Base-by-base conservation (phyloP, 92 coral and sea anemone species). In the Metridium senile region DNA sequence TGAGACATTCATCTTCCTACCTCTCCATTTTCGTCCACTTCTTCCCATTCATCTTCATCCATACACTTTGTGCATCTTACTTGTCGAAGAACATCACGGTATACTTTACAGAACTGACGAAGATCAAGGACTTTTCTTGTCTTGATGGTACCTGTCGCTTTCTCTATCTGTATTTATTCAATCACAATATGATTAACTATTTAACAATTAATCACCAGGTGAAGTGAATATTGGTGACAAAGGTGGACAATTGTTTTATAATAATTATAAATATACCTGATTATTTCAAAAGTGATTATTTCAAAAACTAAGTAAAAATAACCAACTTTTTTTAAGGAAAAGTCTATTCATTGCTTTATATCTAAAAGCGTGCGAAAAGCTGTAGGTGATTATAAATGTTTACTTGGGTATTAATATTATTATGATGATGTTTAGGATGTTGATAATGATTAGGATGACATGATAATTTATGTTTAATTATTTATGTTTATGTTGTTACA, bases 31-130 rank as follows among this genome's bases (percentile, higher is more conserved):
- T 80, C 81, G 31, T 88, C 84, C 17, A 91, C 93, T 68, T 84
- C 87, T 68, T 91, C 90, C 97, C 97, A 91, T 69, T 88, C 90
- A 31, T 91, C 93, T 2, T 67, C 28, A 19, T 88, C 93, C 21
- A 77, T 54, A 34, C 81, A 82, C 51, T 51, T 76, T 30, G 93
- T 75, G 64, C 86, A 84, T 35, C 86, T 74, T 33, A 86, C 88
- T 58, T 91, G 97, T 51, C 74, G 84, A 22, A 86, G 79, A 27
- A 91, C 87, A 72, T 88, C 93, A 23, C 97, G 71, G 71, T 91
- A 88, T 26, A 91, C 81, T 67, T 91, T 91, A 57, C 97, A 91
- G 62, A 91, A 91, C 90, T 91, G 97, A 20, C 93, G 75, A 22
- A 91, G 82, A 64, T 91, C 97, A 58, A 91, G 65, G 0, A 91